phyloP scores from a whole-genome alignment of 2,888 invertebrate species.

The Rhodophaea formosa region DNA sequence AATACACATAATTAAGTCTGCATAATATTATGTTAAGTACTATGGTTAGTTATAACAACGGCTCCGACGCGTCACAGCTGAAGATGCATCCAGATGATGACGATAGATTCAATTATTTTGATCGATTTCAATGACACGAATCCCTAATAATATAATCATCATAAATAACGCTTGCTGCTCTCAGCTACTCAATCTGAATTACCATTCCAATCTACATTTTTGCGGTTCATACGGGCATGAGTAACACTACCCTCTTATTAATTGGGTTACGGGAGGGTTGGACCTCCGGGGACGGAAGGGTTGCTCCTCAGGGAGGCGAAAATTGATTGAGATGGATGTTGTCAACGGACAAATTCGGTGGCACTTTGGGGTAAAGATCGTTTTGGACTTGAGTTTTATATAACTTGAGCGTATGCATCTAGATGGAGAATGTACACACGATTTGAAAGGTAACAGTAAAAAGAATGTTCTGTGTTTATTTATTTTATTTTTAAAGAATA shows the following conservation, averaged over 20 bases:
- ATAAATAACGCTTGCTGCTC: constrained; percentile 3
- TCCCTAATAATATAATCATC: not conserved
- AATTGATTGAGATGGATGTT: constrained; percentile 80
- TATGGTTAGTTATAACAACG: too few relatives aligned
- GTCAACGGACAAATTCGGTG: constrained; percentile 70
- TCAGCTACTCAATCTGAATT: constrained; percentile 46
- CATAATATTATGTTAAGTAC: too few relatives aligned
- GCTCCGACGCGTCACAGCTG: too few relatives aligned
- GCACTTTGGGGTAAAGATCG: constrained; percentile 42
- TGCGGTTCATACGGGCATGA: constrained; percentile 55
- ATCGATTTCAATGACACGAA: not conserved
- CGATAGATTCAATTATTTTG: too few relatives aligned
- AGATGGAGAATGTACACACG: too few relatives aligned
- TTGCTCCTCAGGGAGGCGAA: constrained; percentile 67
- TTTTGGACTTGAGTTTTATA: constrained; percentile 40
- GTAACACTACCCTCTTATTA: constrained; percentile 61
- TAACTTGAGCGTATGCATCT: too few relatives aligned
- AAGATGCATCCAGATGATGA: too few relatives aligned
- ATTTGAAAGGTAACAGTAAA: too few relatives aligned
- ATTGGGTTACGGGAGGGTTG: constrained; percentile 73
- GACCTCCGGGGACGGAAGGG: constrained; percentile 68
- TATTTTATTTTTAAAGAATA: too few relatives aligned
- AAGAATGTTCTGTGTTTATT: too few relatives aligned
- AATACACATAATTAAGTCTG: too few relatives aligned
- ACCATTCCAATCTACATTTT: constrained; percentile 75